Evolutionary conservation across 2,888 invertebrate genomes (phyloP), one percentile per base, ranked within the genome.

Genomic region (Cataglyphis albicans): DNA sequence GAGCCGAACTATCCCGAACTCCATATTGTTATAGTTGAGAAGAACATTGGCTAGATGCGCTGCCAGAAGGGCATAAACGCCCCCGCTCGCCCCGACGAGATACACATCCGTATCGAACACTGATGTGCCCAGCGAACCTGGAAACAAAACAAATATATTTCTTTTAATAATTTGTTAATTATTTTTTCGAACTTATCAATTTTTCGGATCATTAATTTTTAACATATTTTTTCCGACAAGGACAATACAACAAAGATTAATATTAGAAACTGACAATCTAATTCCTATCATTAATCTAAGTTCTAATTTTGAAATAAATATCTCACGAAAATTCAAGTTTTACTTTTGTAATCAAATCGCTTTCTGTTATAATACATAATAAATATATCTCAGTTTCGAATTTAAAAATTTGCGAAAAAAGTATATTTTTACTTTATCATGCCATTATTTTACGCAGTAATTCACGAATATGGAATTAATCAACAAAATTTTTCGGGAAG

Each of bases 11-110:
- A 98, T 97, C 76, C 98, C 98, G 94, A 98, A 98, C 92, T 98
- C 98, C 98, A 99, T 98, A 94, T 98, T 98, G 94, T 98, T 98
- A 95, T 98, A 99, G 95, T 99, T 99, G 88, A 99, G 96, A 92
- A 99, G 96, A 73, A 99, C 98, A 95, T 99, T 99, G 88, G 99
- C 98, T 89, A 99, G 95, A 95, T 99, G 99, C 63, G 99, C 99
- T 5, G 99, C 98, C 68, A 99, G 95, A 44, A 99, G 96, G 21
- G 99, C 99, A 95, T 99, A 99, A 67, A 99, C 99, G 0, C 99
- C 99, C 35, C 99, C 99, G 76, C 99, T 99, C 3, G 99, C 99
- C 74, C 99, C 99, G 78, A 99, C 99, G 88, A 99, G 96, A 95
- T 98, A 99, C 81, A 98, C 98, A 95, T 98, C 97, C 70, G 98